Evolutionary conservation across 1,140 invertebrate genomes (phyloP), one percentile per base, ranked within the genome.

Genomic region (Augochlora pura): DNA sequence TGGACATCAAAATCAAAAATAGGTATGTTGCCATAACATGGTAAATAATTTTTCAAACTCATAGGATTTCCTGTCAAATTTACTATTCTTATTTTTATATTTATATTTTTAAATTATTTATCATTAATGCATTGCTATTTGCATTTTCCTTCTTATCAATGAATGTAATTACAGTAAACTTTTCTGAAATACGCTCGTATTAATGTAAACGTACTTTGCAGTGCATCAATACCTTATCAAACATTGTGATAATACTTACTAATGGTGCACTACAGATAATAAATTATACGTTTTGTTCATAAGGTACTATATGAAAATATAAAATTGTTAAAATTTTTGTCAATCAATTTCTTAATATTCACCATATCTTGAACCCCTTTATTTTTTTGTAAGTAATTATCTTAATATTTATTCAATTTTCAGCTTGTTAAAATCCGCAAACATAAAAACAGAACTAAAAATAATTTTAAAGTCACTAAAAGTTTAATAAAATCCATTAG

Each of bases 291-390:
- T 27, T 65, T 65, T 78, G 42, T 72, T 71, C 49, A 57, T 27
- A 57, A 42, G 39, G 4, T 64, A 72, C 8, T 78, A 23, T 65
- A 72, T 32, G 23, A 32, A 72, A 3, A 72, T 25, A 78, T 71
- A 72, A 78, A 77, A 42, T 78, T 78, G 68, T 72, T 57, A 78
- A 78, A 64, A 78, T 78, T 78, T 64, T 14, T 78, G 63, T 63
- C 46, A 42, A 54, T 32, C 27, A 57, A 57, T n/a, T 63, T 4
- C 62, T 38, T 14, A 39, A 38, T 32, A 27, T 60, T 49, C 18
- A 32, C 38, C 18, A 21, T 8, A 7, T 46, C 9, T 65, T 14
- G 32, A 32, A 6, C 1, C 5, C 5, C 16, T 39, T 7, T 63
- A 39, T 21, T 27, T 39, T n/a, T 39, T 63, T 63, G 38, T 10